Percentiles rank a stretch among this genome's conserved stretches.
Conservation (phyloP, 2,797 vertebrate species). For the Myotis pilosus region DNA sequence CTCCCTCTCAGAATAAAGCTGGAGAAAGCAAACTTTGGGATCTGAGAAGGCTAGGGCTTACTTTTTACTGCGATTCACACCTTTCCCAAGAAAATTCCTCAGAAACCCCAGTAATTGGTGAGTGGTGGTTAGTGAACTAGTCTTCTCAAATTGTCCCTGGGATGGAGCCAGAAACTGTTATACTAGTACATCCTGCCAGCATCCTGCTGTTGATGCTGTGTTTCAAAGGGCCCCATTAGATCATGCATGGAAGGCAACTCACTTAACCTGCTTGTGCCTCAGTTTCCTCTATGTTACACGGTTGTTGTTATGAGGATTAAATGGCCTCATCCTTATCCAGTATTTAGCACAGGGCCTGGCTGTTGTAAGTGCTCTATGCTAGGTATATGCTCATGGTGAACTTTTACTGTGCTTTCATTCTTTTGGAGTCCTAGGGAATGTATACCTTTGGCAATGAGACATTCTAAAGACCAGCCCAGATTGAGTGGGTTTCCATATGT, state of each 20-base stretch:
- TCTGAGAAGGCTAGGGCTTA: neutral
- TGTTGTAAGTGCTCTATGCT: neutral
- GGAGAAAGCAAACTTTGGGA: constrained; percentile 3
- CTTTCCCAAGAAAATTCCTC: constrained; percentile 67
- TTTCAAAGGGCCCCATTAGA: neutral
- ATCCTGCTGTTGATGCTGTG: neutral
- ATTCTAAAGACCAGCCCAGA: neutral
- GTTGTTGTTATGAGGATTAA: neutral
- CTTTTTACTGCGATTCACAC: constrained; percentile 37
- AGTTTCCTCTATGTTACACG: neutral
- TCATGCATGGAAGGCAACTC: neutral
- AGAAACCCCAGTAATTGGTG: constrained; percentile 56
- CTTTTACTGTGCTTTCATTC: neutral
- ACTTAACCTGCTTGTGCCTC: neutral
- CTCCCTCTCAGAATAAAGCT: constrained; percentile 7
- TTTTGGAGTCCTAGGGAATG: neutral
- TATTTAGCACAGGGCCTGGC: neutral
- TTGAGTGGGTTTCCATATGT: constrained; percentile 31
- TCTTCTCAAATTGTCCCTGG: constrained; percentile 53
- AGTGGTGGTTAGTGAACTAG: constrained; percentile 64
- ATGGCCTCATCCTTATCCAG: neutral
- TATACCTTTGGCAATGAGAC: neutral
- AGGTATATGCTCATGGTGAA: neutral
- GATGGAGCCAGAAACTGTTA: constrained; percentile 41
- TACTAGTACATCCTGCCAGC: neutral